phyloP scores from a whole-genome alignment of 2,888 invertebrate species.

The Laothoe populi region DNA sequence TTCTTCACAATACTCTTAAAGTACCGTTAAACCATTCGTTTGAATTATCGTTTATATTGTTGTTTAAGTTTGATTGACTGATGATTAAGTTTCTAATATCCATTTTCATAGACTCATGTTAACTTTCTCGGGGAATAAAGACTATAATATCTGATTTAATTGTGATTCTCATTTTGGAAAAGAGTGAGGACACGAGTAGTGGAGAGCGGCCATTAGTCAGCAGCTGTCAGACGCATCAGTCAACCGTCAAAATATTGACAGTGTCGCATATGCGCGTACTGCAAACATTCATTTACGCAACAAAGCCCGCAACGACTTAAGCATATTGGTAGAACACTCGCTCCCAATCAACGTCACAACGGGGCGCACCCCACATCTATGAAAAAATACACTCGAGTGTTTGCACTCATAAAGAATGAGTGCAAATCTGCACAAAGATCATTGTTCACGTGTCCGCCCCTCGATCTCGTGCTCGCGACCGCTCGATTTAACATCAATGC shows the following conservation, averaged over 20 bases:
- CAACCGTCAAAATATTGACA: conserved; percentile 42
- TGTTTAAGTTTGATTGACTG: too few species aligned
- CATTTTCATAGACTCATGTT: too few species aligned
- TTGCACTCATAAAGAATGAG: conserved; percentile 82
- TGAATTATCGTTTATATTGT: too few species aligned
- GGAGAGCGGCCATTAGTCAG: not conserved
- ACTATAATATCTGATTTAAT: too few species aligned
- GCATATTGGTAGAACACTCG: conserved; percentile 82
- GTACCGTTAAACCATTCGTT: too few species aligned
- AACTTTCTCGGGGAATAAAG: too few species aligned
- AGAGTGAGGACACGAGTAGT: not conserved
- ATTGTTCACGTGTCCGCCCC: conserved; percentile 79
- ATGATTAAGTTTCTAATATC: too few species aligned
- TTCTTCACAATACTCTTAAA: too few species aligned
- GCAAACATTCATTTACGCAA: conserved; percentile 75
- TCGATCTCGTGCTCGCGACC: conserved; percentile 58
- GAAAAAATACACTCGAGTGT: conserved; percentile 70
- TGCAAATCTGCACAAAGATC: conserved; percentile 81
- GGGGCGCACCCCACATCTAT: conserved; percentile 50
- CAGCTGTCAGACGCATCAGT: not conserved
- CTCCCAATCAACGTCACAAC: conserved; percentile 79
- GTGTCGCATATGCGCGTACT: conserved; percentile 53
- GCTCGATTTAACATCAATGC: conserved; percentile 79
- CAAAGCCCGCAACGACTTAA: conserved; percentile 75
- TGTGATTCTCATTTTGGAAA: not conserved